Conservation (phyloP, 2,797 vertebrate genomes). For the Protonibea diacanthus region DNA sequence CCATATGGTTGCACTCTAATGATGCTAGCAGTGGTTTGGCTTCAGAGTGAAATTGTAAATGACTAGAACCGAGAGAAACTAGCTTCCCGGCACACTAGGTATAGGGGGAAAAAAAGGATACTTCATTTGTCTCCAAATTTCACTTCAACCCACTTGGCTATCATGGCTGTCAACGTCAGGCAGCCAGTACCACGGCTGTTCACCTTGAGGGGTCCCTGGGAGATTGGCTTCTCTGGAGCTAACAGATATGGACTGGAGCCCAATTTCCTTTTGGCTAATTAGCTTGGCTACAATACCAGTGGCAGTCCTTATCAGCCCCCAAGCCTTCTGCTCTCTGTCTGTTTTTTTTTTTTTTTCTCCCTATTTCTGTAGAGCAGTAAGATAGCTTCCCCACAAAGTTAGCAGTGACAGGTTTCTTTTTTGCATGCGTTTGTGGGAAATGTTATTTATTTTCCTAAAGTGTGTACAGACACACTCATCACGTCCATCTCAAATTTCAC, state of each 20-base stretch:
- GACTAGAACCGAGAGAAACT: slow-evolving; percentile 46
- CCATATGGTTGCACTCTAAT: slow-evolving; percentile 39
- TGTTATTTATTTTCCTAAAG: slow-evolving; percentile 1
- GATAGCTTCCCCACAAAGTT: slow-evolving; percentile 38
- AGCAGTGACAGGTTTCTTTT: slow-evolving; percentile 29
- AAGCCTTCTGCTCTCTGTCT: slow-evolving; percentile 69
- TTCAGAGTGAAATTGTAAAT: slow-evolving; percentile 44
- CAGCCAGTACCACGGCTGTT: slow-evolving; percentile 62
- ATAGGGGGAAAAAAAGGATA: slow-evolving; percentile 13
- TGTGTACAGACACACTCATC: not conserved
- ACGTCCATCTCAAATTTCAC: slow-evolving; percentile 16
- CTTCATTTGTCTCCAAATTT: slow-evolving; percentile 73
- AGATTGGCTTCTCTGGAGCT: slow-evolving; percentile 80
- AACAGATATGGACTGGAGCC: slow-evolving; percentile 83
- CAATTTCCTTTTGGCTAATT: slow-evolving; percentile 88
- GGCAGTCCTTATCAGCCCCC: slow-evolving; percentile 79
- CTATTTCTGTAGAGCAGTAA: slow-evolving; percentile 34
- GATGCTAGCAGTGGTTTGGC: slow-evolving; percentile 38
- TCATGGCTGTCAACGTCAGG: slow-evolving; percentile 67
- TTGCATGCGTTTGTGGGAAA: slow-evolving; percentile 20
- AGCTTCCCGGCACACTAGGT: slow-evolving; percentile 38
- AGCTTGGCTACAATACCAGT: slow-evolving; percentile 81
- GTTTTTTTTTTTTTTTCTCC: slow-evolving; percentile 17
- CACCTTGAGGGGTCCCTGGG: slow-evolving; percentile 77
- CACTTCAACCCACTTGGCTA: slow-evolving; percentile 72